Evolutionary conservation across 1,140 invertebrate genomes (phyloP).

Genomic region (Solen grandis): DNA sequence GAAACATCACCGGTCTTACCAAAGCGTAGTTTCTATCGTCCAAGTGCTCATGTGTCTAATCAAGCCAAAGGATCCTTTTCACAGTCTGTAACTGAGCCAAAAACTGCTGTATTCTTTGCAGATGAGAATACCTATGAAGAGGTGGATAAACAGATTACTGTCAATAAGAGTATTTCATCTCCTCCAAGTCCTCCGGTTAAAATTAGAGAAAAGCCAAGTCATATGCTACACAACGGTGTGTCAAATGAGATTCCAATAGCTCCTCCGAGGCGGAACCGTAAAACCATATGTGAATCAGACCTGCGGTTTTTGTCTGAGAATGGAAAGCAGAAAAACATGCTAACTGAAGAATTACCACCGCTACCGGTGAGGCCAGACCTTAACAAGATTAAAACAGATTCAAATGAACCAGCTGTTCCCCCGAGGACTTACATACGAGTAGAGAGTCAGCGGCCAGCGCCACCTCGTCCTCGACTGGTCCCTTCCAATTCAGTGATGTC

Average conservation of each 20-base stretch:
- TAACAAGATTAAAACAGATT: background rate
- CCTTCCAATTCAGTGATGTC: background rate
- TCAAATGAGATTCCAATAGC: constrained; percentile 18
- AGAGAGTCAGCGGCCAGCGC: background rate
- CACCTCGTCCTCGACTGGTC: background rate
- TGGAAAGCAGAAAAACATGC: background rate
- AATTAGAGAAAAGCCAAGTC: background rate
- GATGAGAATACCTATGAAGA: constrained; percentile 36
- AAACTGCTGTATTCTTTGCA: background rate
- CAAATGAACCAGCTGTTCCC: constrained; percentile 16
- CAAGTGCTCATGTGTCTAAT: background rate
- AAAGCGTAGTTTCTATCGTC: background rate
- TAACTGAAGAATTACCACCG: background rate
- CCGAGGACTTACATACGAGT: background rate
- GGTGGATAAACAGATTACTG: constrained; percentile 5
- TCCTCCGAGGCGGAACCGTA: constrained; percentile 43
- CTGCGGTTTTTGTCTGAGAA: background rate
- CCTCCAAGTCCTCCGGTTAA: constrained; percentile 7
- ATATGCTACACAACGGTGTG: background rate
- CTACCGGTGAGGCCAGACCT: constrained; percentile 15
- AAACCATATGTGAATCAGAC: background rate
- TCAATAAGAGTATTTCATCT: background rate
- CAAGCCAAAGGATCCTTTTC: background rate
- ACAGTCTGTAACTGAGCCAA: background rate
- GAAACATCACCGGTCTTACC: background rate